Evolutionary conservation across 2,888 invertebrate species (phyloP).

Genomic region (Rutpela maculata): DNA sequence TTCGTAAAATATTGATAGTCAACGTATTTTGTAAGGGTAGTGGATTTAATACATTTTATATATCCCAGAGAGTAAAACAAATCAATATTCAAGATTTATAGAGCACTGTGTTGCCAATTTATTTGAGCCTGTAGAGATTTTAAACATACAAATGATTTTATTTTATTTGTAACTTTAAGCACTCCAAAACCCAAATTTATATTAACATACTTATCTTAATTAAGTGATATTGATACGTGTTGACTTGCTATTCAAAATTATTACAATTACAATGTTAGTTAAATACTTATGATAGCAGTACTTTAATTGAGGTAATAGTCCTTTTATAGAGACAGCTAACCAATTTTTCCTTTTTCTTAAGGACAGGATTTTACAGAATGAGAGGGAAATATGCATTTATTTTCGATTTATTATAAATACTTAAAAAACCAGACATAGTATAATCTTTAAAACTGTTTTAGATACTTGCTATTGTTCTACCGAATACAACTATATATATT

Average conservation of each 20-base stretch:
- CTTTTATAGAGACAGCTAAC: neutral
- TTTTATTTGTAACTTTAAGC: neutral
- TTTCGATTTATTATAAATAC: no score
- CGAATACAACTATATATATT: no score
- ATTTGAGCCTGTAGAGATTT: neutral
- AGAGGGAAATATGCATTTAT: no score
- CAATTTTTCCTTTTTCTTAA: neutral
- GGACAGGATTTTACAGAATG: no score
- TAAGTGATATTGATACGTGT: neutral
- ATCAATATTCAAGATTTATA: neutral
- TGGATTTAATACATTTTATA: neutral
- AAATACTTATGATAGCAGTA: neutral
- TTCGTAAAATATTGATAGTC: neutral
- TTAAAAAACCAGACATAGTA: no score
- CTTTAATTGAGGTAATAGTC: neutral
- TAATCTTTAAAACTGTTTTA: no score
- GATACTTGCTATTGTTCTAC: no score
- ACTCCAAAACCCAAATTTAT: neutral
- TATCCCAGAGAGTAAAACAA: neutral
- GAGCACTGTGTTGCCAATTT: neutral
- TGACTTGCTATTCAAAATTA: neutral
- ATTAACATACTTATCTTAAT: slow-evolving; percentile 11
- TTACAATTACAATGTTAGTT: neutral
- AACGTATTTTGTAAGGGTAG: neutral
- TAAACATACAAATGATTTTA: neutral